phyloP scores from a whole-genome alignment of 2,888 invertebrate genomes.

The Nemoura dubitans region DNA sequence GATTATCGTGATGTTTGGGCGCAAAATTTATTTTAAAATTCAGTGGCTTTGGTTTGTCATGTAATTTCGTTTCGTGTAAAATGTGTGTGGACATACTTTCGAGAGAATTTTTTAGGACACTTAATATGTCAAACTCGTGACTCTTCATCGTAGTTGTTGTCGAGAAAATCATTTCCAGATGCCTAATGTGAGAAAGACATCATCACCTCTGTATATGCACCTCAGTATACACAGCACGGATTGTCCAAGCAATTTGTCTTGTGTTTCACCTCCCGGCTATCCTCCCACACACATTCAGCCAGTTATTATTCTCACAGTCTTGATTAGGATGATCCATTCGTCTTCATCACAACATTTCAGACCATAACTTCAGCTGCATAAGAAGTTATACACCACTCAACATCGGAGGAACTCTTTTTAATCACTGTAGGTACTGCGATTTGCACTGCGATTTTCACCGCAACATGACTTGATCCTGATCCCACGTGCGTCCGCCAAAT shows the following conservation, averaged over 20 bases:
- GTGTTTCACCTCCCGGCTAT: not conserved
- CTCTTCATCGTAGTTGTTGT: not conserved
- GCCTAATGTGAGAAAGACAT: not conserved
- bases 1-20: not conserved
- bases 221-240: not conserved
- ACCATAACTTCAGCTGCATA: too few species aligned
- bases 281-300: not conserved
- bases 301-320: not conserved
- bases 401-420: too few species aligned
- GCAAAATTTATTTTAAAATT: too few species aligned
- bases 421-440: too few species aligned
- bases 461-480: too few species aligned
- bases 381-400: too few species aligned
- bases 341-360: too few species aligned
- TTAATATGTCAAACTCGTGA: not conserved
- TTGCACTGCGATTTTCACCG: too few species aligned
- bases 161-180: not conserved
- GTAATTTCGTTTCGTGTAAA: not conserved
- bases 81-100: not conserved
- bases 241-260: not conserved
- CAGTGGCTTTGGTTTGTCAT: not conserved
- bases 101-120: not conserved
- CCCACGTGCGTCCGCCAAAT: too few species aligned
- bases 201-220: not conserved
- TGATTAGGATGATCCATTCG: too few species aligned